Evolutionary conservation across 1,140 invertebrate species (phyloP).

Genomic region (Drosophila albomicans): DNA sequence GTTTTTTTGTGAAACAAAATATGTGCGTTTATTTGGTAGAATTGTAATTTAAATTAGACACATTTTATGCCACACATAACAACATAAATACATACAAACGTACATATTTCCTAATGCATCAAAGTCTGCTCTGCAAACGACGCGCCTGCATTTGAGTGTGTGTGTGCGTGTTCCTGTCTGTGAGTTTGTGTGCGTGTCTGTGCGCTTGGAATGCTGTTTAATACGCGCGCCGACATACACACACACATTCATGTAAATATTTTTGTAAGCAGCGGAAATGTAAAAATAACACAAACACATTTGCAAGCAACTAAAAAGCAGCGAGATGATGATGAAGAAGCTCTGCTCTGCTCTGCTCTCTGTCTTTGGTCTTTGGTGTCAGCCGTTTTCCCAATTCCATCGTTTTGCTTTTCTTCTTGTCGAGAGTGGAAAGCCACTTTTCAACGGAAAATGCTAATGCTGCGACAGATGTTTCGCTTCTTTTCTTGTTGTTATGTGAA

Average conservation of each 20-base stretch:
- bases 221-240: constrained; percentile 33
- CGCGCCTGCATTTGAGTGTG: constrained; percentile 13
- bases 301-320: constrained; percentile 59
- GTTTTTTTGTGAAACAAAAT: constrained; percentile 18
- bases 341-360: constrained; percentile 23
- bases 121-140: constrained; percentile 9
- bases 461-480: constrained; percentile 71
- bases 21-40: neutral
- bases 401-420: constrained; percentile 31
- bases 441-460: constrained; percentile 71
- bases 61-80: constrained; percentile 12
- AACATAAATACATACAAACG: constrained; percentile 5
- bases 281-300: constrained; percentile 81
- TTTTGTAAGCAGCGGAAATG: constrained; percentile 80
- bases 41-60: constrained; percentile 12
- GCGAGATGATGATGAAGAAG: constrained; percentile 47
- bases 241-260: constrained; percentile 59
- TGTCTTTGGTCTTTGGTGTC: constrained; percentile 46
- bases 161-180: constrained; percentile 41
- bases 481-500: constrained; percentile 58
- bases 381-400: constrained; percentile 52
- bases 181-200: constrained; percentile 45
- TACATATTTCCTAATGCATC: constrained; percentile 11
- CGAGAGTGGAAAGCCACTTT: constrained; percentile 65
- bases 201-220: constrained; percentile 64